Evolutionary conservation across 2,113 vertebrate genomes (phyloP).

Genomic region (Corythoichthys intestinalis): DNA sequence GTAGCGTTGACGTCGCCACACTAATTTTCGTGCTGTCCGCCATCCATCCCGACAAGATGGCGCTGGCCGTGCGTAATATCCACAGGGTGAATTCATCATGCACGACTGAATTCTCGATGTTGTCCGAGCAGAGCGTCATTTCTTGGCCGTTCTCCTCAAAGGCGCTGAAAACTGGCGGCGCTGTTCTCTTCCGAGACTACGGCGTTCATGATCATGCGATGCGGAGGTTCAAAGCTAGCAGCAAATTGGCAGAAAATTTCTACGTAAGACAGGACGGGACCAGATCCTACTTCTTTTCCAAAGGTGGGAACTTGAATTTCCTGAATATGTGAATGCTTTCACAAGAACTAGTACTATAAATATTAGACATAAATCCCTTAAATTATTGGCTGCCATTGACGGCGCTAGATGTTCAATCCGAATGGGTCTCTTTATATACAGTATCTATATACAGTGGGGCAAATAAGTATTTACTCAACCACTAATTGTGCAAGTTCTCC

Average conservation of each 20-base stretch:
- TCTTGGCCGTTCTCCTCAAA: conserved; percentile 33
- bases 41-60: conserved; percentile 95
- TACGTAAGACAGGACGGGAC: conserved; percentile 96
- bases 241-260: conserved; percentile 90
- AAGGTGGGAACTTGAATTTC: conserved; percentile 74
- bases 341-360: too few relatives aligned
- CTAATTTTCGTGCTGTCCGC: conserved; percentile 95
- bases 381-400: too few relatives aligned
- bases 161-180: conserved; percentile 87
- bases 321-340: too few relatives aligned
- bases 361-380: too few relatives aligned
- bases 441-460: too few relatives aligned
- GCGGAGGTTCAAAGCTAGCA: conserved; percentile 89
- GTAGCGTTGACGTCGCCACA: conserved; percentile 80
- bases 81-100: too few relatives aligned
- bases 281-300: conserved; percentile 89
- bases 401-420: too few relatives aligned
- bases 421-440: too few relatives aligned
- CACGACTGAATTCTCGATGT: too few relatives aligned
- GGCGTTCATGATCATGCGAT: conserved; percentile 91
- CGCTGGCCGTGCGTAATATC: conserved; percentile 79
- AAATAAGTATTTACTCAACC: too few relatives aligned
- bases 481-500: too few relatives aligned
- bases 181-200: conserved; percentile 90
- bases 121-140: too few relatives aligned